Conservation (phyloP, 2,888 invertebrate species). For the Erebia aethiops region DNA sequence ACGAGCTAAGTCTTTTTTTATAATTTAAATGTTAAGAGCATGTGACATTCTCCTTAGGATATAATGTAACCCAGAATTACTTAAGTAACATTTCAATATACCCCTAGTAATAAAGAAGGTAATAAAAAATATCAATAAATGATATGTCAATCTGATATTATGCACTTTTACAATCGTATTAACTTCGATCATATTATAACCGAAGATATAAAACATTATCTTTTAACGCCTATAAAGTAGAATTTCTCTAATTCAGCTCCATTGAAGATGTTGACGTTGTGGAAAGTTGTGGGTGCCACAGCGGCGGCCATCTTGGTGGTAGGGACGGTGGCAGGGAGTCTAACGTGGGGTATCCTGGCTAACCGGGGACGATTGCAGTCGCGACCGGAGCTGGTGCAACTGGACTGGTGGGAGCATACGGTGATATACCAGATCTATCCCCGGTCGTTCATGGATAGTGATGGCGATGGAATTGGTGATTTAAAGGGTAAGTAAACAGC, state of each 20-base stretch:
- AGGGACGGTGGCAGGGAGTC: neutral
- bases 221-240: neutral
- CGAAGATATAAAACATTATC: neutral
- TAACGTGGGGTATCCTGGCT: constrained; percentile 6
- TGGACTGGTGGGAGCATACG: constrained; percentile 91
- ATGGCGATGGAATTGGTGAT: constrained; percentile 93
- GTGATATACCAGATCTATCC: constrained; percentile 93
- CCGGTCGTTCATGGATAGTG: constrained; percentile 90
- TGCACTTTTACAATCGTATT: neutral
- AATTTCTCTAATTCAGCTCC: neutral
- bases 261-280: neutral
- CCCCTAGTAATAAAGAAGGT: neutral
- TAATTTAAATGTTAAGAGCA: no score
- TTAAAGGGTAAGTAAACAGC: constrained; percentile 63
- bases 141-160: neutral
- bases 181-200: neutral
- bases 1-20: no score
- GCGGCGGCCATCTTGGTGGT: neutral
- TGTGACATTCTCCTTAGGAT: no score
- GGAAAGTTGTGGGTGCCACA: neutral
- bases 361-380: constrained; percentile 30
- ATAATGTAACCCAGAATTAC: no score
- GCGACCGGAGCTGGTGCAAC: constrained; percentile 47
- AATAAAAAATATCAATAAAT: neutral
- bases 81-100: no score